Percentiles rank a stretch among this genome's conserved stretches.
These are phyloP conservation scores for Drosophila dives DNA, from an alignment of 2,888 invertebrate genomes.

Conservation along the genomic window DNA sequence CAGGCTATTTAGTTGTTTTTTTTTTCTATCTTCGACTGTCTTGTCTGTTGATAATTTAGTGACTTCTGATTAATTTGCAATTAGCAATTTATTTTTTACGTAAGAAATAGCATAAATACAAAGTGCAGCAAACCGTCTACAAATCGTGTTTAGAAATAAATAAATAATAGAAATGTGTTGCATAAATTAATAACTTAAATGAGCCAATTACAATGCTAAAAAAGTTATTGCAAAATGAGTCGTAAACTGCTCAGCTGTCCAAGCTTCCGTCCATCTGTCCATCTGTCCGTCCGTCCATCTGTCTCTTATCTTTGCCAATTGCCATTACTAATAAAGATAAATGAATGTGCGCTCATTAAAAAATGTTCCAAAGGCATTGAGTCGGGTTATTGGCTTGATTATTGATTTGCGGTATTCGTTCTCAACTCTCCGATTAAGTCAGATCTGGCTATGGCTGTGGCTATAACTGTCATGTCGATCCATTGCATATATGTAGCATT, in stretches of 20 bases:
- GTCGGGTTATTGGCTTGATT: constrained; percentile 66
- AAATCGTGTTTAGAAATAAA: constrained; percentile 57
- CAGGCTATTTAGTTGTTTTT: constrained; percentile 15
- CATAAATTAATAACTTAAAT: constrained; percentile 68
- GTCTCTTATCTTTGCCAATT: constrained; percentile 70
- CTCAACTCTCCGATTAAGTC: constrained; percentile 31
- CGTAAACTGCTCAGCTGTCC: constrained; percentile 39
- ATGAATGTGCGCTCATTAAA: constrained; percentile 65
- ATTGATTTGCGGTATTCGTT: constrained; percentile 47
- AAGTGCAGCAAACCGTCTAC: constrained; percentile 24
- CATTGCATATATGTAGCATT: constrained; percentile 55
- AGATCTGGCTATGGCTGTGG: constrained; percentile 12
- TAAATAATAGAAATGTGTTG: constrained; percentile 45
- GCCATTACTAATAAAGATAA: constrained; percentile 78
- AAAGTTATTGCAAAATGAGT: constrained; percentile 56
- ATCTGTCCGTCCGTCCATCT: constrained; percentile 15
- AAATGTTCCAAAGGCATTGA: constrained; percentile 65
- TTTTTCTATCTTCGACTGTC: constrained; percentile 11
- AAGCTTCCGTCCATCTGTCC: neutral
- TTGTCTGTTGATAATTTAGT: constrained; percentile 20
- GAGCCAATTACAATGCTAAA: constrained; percentile 36
- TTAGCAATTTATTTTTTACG: constrained; percentile 47
- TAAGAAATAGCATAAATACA: constrained; percentile 45
- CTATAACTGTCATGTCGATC: constrained; percentile 51
- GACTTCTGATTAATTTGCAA: constrained; percentile 37